Conservation (phyloP, 2,888 invertebrate species). For the Brachycybe producta region DNA sequence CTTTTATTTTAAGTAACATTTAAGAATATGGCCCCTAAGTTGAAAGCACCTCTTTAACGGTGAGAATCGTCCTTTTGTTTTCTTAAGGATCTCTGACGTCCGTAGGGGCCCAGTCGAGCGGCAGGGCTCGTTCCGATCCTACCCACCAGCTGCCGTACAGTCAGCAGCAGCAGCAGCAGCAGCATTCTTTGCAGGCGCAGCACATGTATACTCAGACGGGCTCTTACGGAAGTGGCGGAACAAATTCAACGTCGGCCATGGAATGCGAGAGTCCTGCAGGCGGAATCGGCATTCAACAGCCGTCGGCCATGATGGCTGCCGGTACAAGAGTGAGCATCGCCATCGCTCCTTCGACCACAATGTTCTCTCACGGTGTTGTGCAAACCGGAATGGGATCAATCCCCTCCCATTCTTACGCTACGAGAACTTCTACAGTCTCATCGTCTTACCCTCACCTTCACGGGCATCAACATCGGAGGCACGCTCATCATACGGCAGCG, state of each 20-base stretch:
- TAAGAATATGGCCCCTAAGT: too few species aligned
- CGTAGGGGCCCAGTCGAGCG: conserved; percentile 24
- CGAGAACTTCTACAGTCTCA: too few species aligned
- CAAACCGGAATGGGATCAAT: too few species aligned
- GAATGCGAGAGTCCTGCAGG: conserved; percentile 56
- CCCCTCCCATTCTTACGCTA: too few species aligned
- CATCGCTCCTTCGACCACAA: conserved; percentile 22
- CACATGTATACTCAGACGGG: conserved; percentile 27
- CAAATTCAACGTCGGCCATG: conserved; percentile 43
- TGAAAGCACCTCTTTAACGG: too few species aligned
- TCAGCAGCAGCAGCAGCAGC: conserved; percentile 20
- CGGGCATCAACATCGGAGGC: conserved; percentile 25
- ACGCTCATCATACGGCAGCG: conserved; percentile 24
- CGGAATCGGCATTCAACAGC: not conserved
- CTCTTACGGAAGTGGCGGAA: conserved; percentile 15
- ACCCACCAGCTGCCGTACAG: conserved; percentile 34
- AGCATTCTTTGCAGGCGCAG: conserved; percentile 21
- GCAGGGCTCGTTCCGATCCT: conserved; percentile 30
- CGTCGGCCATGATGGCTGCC: not conserved
- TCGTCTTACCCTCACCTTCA: conserved; percentile 23
- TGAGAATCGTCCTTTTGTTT: not conserved
- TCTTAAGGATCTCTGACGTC: conserved; percentile 19
- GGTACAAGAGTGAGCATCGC: conserved; percentile 25
- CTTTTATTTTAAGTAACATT: too few species aligned
- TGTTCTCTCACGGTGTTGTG: conserved; percentile 1